Percentiles rank a stretch among this genome's conserved stretches.
Evolutionary conservation across 2,113 vertebrate genomes (phyloP).

Genomic region (Rhabdomys dilectus): DNA sequence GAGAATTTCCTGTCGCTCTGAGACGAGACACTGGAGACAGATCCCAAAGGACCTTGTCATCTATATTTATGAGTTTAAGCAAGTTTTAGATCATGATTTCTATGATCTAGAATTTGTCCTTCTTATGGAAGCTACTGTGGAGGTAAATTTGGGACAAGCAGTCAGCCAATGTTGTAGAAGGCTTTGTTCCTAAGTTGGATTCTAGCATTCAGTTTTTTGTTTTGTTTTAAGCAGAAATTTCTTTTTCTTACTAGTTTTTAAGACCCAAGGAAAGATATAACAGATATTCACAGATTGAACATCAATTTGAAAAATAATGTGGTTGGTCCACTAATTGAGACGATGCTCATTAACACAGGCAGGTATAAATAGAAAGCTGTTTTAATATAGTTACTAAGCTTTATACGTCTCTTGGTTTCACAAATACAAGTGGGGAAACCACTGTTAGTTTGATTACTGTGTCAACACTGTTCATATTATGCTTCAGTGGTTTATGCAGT

Average conservation of each 20-base stretch:
- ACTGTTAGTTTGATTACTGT: conserved; percentile 57
- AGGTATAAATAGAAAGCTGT: conserved; percentile 44
- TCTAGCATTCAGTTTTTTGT: conserved; percentile 35
- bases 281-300: conserved; percentile 49
- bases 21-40: background rate
- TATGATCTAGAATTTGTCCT: conserved; percentile 35
- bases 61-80: conserved; percentile 21
- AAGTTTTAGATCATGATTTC: conserved; percentile 45
- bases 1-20: conserved; percentile 38
- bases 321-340: conserved; percentile 30
- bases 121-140: background rate
- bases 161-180: conserved; percentile 32
- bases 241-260: conserved; percentile 33
- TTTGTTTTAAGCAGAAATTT: conserved; percentile 6
- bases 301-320: conserved; percentile 67
- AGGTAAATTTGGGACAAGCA: conserved; percentile 26
- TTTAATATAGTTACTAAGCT: conserved; percentile 7
- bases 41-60: conserved; percentile 25
- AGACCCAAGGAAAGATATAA: conserved; percentile 18
- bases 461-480: conserved; percentile 42
- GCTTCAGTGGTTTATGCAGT: conserved; percentile 17
- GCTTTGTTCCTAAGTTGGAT: conserved; percentile 45
- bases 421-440: conserved; percentile 40
- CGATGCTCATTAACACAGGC: conserved; percentile 34
- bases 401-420: conserved; percentile 59